Evolutionary conservation across 2,888 invertebrate species (phyloP), one percentile per base, ranked within the genome.

Genomic region (Xestia c-nigrum): DNA sequence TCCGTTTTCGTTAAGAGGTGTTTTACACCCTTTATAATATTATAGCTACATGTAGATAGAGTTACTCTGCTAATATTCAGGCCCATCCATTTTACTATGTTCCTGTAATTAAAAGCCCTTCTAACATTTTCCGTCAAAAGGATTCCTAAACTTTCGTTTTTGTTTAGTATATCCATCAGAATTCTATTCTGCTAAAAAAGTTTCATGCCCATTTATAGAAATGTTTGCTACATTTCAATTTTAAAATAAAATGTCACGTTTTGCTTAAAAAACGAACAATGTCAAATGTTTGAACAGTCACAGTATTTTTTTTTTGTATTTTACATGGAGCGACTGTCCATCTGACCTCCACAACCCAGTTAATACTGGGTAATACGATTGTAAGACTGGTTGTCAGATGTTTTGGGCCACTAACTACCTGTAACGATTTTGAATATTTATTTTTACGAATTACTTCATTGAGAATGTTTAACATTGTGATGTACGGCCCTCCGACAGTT

Each of bases 111-210:
- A 67, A 74, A 61, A 50, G 47, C 12, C 21, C 5, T 5, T 64
- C 19, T 4, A 78, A 64, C 14, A 68, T 78, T 63, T 73, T 40
- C 4, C 12, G 12, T 21, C 31, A 74, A 65, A 78, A 59, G 46
- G 40, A 47, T 74, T 40, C 31, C 6, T n/a, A 40, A 66, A 61
- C 38, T 69, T 74, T 52, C 7, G 31, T 47, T 59, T 65, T 40
- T 52, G 31, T 68, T 68, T 38, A 16, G 12, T 19, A n/a, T 40
- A n/a, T 40, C 43, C 57, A 46, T 47, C 24, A n/a, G 19, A 7
- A 0, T 46, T 7, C 43, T 46, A n/a, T 69, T 74, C 59, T 52
- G n/a, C 47, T 3, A 31, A 66, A 78, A 74, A 78, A 74, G n/a
- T 74, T 74, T 59, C 10, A 19, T 50, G 43, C 0, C 5, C 16